Evolutionary conservation across 2,888 invertebrate species (phyloP).

Genomic region (Protophormia terraenovae): DNA sequence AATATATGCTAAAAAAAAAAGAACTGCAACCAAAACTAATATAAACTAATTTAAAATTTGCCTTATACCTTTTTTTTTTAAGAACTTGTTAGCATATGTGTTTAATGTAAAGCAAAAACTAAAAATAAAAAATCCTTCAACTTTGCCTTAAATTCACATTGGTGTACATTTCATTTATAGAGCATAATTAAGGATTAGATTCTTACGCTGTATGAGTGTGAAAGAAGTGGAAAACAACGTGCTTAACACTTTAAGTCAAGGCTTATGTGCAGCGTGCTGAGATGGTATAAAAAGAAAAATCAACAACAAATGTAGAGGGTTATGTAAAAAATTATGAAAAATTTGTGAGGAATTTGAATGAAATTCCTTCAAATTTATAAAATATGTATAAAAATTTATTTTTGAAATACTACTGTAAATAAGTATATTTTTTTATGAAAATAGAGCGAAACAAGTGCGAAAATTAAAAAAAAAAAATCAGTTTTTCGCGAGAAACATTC

Average conservation of each 20-base stretch:
- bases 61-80: background rate
- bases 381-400: no score
- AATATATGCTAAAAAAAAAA: background rate
- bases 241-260: conserved; percentile 58
- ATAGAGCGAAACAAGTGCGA: no score
- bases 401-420: no score
- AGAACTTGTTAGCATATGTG: background rate
- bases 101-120: background rate
- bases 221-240: conserved; percentile 48
- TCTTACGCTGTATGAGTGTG: background rate
- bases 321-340: background rate
- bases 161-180: conserved; percentile 22
- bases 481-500: no score
- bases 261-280: conserved; percentile 45
- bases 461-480: no score
- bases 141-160: background rate
- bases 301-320: background rate
- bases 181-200: conserved; percentile 43
- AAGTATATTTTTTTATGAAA: no score
- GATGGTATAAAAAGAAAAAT: background rate
- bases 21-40: background rate
- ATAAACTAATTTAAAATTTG: conserved; percentile 47
- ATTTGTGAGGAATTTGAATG: background rate
- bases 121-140: background rate
- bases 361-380: no score